phyloP scores from a whole-genome alignment of 1,140 invertebrate species.

The Nylanderia fulva region DNA sequence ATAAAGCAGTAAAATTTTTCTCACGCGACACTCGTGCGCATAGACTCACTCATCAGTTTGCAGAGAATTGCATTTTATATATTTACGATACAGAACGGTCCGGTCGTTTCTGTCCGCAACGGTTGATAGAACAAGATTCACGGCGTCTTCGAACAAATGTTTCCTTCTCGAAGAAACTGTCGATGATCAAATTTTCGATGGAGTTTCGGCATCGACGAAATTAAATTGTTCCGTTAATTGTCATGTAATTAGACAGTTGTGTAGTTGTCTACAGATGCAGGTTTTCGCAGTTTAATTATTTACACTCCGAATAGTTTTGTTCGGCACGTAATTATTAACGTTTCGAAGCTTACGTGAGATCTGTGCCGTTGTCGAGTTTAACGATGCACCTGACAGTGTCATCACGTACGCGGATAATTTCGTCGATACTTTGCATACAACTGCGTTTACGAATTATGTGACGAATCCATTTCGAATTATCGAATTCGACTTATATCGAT shows the following conservation, averaged over 20 bases:
- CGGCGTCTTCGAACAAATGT: background rate
- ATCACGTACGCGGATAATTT: slow-evolving; percentile 28
- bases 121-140: slow-evolving; percentile 15
- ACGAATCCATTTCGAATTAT: slow-evolving; percentile 33
- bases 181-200: background rate
- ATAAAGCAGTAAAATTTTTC: slow-evolving; percentile 28
- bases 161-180: background rate
- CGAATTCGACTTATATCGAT: slow-evolving; percentile 10
- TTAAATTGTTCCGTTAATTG: background rate
- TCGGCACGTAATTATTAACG: slow-evolving; percentile 2
- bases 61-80: slow-evolving; percentile 8
- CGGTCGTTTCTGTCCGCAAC: background rate
- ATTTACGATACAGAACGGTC: background rate
- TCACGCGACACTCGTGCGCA: background rate
- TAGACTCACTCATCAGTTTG: background rate
- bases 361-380: background rate
- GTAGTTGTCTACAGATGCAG: background rate
- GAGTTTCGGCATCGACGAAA: background rate
- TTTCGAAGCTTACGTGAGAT: background rate
- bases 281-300: slow-evolving; percentile 14
- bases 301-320: slow-evolving; percentile 5
- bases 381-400: background rate
- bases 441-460: background rate
- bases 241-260: background rate
- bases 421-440: slow-evolving; percentile 27